These are phyloP conservation scores for Amphimedon queenslandica DNA, from an alignment of 37 sponge, comb jelly and placozoan species.

Conservation along the genomic window DNA sequence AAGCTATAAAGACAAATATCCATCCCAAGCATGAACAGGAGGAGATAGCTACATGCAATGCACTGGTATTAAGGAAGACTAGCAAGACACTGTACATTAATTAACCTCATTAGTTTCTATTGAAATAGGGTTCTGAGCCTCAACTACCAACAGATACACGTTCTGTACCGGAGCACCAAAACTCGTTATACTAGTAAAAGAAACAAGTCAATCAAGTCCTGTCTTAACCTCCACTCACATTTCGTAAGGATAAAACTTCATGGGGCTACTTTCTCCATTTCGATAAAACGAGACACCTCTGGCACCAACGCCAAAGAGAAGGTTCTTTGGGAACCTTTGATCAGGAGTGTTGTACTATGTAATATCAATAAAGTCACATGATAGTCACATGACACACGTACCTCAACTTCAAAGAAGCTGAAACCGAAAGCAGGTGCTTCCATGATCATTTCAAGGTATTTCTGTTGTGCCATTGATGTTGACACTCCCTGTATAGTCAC, in stretches of 20 bases:
- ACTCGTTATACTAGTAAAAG: slow-evolving; percentile 44
- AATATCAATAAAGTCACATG: not conserved
- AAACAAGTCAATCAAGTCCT: not conserved
- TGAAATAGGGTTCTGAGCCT: slow-evolving; percentile 49
- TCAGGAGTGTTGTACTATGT: slow-evolving; percentile 54
- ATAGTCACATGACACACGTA: not conserved
- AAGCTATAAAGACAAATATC: not conserved
- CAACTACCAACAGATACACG: slow-evolving; percentile 57
- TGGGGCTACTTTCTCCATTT: slow-evolving; percentile 52
- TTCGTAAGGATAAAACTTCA: slow-evolving; percentile 54
- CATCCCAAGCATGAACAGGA: not conserved
- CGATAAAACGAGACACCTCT: slow-evolving; percentile 66
- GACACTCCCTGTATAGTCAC: slow-evolving; percentile 56
- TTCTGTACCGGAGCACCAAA: slow-evolving; percentile 76
- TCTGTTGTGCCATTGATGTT: slow-evolving; percentile 53
- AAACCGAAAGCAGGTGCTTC: slow-evolving; percentile 73
- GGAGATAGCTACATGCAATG: not conserved
- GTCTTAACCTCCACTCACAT: slow-evolving; percentile 15
- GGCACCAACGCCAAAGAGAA: slow-evolving; percentile 69
- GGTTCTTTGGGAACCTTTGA: slow-evolving; percentile 67
- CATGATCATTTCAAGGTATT: slow-evolving; percentile 79
- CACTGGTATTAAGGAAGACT: too few relatives aligned
- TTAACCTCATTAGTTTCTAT: slow-evolving; percentile 65
- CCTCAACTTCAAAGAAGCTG: slow-evolving; percentile 74
- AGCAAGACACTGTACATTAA: not conserved